phyloP scores from a whole-genome alignment of 2,888 invertebrate species.

The Drosophila setosimentum region DNA sequence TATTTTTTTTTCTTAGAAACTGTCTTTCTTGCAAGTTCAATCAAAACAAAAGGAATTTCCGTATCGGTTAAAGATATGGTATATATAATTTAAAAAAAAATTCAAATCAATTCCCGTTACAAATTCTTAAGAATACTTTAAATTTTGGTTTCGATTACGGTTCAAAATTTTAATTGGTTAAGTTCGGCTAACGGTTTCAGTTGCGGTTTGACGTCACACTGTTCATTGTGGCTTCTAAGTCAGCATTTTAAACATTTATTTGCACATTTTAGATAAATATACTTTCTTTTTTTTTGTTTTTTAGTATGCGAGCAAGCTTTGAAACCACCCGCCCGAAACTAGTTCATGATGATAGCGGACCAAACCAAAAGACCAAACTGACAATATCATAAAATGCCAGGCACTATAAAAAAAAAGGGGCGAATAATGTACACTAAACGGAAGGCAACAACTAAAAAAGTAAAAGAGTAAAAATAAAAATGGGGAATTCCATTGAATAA shows the following conservation, averaged over 20 bases:
- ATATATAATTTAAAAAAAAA: too few species aligned
- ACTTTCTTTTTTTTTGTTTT: too few species aligned
- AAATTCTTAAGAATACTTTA: too few species aligned
- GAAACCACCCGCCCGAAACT: slow-evolving; percentile 18
- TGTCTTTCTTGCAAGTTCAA: not conserved
- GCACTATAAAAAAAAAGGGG: slow-evolving; percentile 22
- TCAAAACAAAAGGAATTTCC: not conserved
- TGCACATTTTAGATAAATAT: not conserved
- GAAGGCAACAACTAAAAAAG: slow-evolving; percentile 2
- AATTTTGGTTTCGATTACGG: too few species aligned
- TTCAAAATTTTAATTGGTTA: not conserved
- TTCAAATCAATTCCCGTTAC: too few species aligned
- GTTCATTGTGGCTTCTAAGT: not conserved
- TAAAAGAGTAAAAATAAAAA: slow-evolving; percentile 34
- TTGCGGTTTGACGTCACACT: too few species aligned
- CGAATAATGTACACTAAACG: slow-evolving; percentile 7
- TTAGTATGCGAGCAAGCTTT: slow-evolving; percentile 3
- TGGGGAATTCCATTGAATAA: slow-evolving; percentile 40
- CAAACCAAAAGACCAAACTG: slow-evolving; percentile 18
- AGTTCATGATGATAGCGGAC: slow-evolving; percentile 35
- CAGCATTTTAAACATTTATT: not conserved
- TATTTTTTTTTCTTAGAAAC: not conserved
- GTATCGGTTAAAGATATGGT: not conserved
- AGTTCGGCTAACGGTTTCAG: not conserved
- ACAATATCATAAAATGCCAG: slow-evolving; percentile 40